These are phyloP conservation scores for Romanogobio albipinnatus DNA, from an alignment of 2,113 vertebrate genomes.

Conservation along the genomic window DNA sequence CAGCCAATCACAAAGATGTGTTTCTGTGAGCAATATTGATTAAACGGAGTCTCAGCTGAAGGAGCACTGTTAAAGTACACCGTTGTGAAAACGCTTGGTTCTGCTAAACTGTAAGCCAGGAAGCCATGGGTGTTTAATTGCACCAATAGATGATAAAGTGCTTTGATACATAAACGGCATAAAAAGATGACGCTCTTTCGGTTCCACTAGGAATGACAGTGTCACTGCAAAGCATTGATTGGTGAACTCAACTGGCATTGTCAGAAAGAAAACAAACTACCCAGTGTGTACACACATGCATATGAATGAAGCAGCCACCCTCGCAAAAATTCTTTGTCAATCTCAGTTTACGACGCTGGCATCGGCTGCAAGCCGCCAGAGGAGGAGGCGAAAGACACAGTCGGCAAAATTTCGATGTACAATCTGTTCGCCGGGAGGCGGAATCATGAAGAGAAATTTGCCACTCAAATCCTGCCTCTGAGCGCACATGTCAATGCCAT, in stretches of 20 bases:
- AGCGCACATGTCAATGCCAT: slow-evolving; percentile 63
- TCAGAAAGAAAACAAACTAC: slow-evolving; percentile 39
- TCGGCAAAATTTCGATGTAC: slow-evolving; percentile 67
- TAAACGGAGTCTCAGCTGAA: slow-evolving; percentile 8
- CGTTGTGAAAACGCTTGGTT: neutral
- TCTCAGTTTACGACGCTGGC: slow-evolving; percentile 32
- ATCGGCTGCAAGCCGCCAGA: slow-evolving; percentile 5
- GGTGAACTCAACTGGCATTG: slow-evolving; percentile 3
- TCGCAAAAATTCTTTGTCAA: slow-evolving; percentile 28
- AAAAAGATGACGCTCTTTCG: neutral
- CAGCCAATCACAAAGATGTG: slow-evolving; percentile 34
- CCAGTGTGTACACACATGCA: slow-evolving; percentile 36
- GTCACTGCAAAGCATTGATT: neutral
- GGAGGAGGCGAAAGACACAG: slow-evolving; percentile 50
- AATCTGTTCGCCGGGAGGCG: slow-evolving; percentile 68
- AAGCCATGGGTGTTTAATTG: neutral
- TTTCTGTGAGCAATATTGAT: slow-evolving; percentile 43
- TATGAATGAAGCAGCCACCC: slow-evolving; percentile 55
- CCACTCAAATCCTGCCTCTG: slow-evolving; percentile 68
- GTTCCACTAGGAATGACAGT: neutral
- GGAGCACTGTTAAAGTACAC: neutral
- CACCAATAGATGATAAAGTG: neutral
- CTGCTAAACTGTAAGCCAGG: neutral
- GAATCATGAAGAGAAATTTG: slow-evolving; percentile 60
- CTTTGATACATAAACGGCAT: neutral